phyloP scores from a whole-genome alignment of 2,113 vertebrate genomes.

The Carassius carassius region DNA sequence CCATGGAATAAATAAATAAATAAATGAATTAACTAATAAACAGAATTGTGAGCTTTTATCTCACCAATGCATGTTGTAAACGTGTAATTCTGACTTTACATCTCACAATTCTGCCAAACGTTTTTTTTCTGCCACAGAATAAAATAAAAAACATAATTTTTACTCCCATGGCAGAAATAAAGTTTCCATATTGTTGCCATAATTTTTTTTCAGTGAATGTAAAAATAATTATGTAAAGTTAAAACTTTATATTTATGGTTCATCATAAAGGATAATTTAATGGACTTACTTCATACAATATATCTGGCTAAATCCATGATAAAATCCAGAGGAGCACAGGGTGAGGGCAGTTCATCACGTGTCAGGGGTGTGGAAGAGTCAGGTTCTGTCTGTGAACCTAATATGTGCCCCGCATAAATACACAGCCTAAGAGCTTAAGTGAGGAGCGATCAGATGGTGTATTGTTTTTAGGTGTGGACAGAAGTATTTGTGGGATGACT shows the following conservation, averaged over 20 bases:
- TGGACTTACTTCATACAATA: background rate
- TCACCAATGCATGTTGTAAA: no score
- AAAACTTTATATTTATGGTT: background rate
- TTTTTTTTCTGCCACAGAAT: no score
- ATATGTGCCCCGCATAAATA: slow-evolving; percentile 70
- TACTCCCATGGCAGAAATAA: no score
- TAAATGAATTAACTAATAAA: no score
- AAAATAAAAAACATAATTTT: no score
- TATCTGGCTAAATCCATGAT: background rate
- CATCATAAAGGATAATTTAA: background rate
- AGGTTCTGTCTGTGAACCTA: slow-evolving; percentile 60
- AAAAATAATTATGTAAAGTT: no score
- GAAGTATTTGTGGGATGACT: slow-evolving; percentile 14
- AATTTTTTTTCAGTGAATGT: no score
- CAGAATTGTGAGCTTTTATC: no score
- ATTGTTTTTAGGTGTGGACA: slow-evolving; percentile 36
- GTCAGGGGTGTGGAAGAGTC: slow-evolving; percentile 25
- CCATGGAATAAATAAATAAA: no score
- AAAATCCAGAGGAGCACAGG: background rate
- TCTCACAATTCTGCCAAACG: no score
- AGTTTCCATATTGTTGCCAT: no score
- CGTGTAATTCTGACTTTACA: no score
- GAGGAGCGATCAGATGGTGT: slow-evolving; percentile 43
- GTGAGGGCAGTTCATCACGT: slow-evolving; percentile 39
- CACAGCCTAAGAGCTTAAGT: slow-evolving; percentile 62